Percentiles rank a stretch among this genome's conserved stretches.
phyloP scores from a whole-genome alignment of 2,797 vertebrate species.

The Adelosebastes latens region DNA sequence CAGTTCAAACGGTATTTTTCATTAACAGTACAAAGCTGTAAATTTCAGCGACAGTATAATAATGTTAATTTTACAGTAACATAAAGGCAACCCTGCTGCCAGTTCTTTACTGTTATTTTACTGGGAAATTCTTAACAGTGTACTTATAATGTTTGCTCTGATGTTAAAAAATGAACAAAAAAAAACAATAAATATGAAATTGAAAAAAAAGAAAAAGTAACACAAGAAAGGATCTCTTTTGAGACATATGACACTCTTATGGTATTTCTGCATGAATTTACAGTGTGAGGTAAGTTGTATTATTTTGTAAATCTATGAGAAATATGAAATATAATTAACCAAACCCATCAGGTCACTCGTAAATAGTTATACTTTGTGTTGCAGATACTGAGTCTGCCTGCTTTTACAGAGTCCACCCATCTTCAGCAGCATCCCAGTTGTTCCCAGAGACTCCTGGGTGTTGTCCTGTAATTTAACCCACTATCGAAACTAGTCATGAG shows the following conservation, averaged over 20 bases:
- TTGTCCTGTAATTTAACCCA: constrained; percentile 8
- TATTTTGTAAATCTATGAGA: neutral
- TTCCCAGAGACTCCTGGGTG: neutral
- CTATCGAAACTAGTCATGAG: neutral
- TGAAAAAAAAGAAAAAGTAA: neutral
- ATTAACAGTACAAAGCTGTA: too few species aligned
- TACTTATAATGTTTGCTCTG: too few species aligned
- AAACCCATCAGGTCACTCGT: neutral
- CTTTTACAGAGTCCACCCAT: neutral
- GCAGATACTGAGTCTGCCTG: neutral
- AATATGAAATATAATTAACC: neutral
- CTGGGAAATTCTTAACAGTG: too few species aligned
- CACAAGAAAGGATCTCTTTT: neutral
- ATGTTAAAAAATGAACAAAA: too few species aligned
- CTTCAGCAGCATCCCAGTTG: neutral
- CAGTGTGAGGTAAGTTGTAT: neutral
- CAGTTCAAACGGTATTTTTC: too few species aligned
- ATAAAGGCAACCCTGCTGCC: too few species aligned
- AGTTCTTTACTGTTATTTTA: too few species aligned
- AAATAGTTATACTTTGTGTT: neutral
- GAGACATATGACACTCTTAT: neutral
- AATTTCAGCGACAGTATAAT: too few species aligned
- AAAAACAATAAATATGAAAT: too few species aligned
- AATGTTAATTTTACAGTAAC: too few species aligned
- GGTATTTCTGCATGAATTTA: neutral